Conservation (phyloP, 2,888 invertebrate genomes). For the Nemotelus pantherinus region DNA sequence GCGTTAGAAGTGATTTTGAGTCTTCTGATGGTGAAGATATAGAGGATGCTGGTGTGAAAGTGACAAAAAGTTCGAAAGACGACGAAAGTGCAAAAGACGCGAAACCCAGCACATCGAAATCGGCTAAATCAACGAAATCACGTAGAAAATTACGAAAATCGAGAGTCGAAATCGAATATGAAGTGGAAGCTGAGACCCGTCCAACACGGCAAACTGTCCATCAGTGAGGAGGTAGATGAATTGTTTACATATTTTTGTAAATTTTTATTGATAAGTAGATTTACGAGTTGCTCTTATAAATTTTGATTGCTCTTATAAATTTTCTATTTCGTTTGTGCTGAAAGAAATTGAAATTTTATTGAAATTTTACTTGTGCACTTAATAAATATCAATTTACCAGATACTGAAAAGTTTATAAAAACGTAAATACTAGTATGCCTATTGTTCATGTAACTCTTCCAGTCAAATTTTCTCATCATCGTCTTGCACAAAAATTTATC, state of each 20-base stretch:
- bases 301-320: no score
- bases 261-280: conserved; percentile 19
- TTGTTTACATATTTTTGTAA: conserved; percentile 20
- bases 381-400: no score
- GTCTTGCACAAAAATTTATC: no score
- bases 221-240: conserved; percentile 59
- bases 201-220: conserved; percentile 60
- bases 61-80: conserved; percentile 32
- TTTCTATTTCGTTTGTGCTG: no score
- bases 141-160: conserved; percentile 67
- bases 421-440: no score
- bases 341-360: no score
- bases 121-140: conserved; percentile 50
- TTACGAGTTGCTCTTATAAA: no score
- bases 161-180: conserved; percentile 88
- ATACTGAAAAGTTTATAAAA: no score
- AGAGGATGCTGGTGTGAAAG: conserved; percentile 37
- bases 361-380: no score
- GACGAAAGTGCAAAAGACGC: neutral
- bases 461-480: no score
- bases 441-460: no score
- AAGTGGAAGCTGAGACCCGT: conserved; percentile 69
- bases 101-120: conserved; percentile 46
- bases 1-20: conserved; percentile 68
- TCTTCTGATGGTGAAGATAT: no score